phyloP scores from a whole-genome alignment of 2,797 vertebrate species.

The Acanthiza pusilla region DNA sequence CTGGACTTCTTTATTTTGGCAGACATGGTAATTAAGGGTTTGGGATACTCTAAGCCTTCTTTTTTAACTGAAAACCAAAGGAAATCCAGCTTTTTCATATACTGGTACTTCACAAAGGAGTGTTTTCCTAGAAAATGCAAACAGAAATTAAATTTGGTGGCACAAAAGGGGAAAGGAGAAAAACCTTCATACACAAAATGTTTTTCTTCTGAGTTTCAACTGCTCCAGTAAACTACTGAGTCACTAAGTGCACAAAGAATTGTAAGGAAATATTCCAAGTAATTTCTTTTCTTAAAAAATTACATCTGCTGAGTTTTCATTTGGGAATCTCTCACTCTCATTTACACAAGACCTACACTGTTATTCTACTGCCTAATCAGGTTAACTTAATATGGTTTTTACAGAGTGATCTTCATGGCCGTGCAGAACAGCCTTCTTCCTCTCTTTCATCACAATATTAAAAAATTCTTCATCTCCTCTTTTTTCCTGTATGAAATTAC shows the following conservation, averaged over 20 bases:
- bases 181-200: background rate
- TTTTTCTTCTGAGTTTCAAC: constrained; percentile 12
- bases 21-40: constrained; percentile 16
- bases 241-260: background rate
- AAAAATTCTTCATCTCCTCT: constrained; percentile 13
- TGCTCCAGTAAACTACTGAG: background rate
- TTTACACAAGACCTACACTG: background rate
- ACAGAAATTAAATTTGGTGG: constrained; percentile 11
- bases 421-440: background rate
- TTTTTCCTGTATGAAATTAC: background rate
- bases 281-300: background rate
- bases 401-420: background rate
- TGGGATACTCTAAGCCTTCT: background rate
- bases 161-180: background rate
- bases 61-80: background rate
- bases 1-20: background rate
- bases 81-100: background rate
- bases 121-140: constrained; percentile 48
- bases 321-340: background rate
- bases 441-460: constrained; percentile 13
- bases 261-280: background rate
- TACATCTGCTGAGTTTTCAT: background rate
- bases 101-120: background rate
- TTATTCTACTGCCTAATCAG: constrained; percentile 34
- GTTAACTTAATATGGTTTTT: constrained; percentile 6